Evolutionary conservation across 1,140 invertebrate species (phyloP), one percentile per base, ranked within the genome.

Genomic region (Cylas formicarius): DNA sequence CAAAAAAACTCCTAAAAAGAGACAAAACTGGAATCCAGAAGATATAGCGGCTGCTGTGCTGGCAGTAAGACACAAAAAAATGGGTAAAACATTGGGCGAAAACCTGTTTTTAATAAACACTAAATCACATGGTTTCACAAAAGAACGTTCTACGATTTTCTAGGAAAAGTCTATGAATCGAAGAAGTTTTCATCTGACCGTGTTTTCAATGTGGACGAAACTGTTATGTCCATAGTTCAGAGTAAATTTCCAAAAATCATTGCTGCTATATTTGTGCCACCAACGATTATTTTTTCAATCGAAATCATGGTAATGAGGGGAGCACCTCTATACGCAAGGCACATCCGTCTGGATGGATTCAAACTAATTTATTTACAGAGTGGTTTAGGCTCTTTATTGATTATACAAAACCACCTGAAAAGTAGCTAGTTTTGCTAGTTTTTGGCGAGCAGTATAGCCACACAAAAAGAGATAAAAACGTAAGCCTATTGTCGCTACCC

Each of bases 121-220:
- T n/a, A n/a, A n/a, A n/a, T n/a, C n/a, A n/a, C n/a, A n/a, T 14
- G 33, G 33, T 19, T 35, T 35, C 33, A 35, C 33, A 35, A 35
- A 14, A 4, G 5, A 35, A 35, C 13, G n/a, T 71, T 69, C 58
- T 68, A 48, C 50, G 41, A 49, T 5, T 61, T 58, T 29, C 40
- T 65, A 11, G 39, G 61, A 35, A 2, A 28, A 5, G 2, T 28
- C 2, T 28, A 28, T 5, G 27, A 28, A 4, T n/a, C 3, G 2
- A 2, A 5, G 4, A 28, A 62, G 37, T 67, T 70, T 48, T 10
- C 46, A 45, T 56, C 62, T 16, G 44, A 53, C 20, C 55, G 57
- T 33, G 66, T 70, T 26, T 69, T 56, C 37, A 72, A 72, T 44
- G 48, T 60, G 35, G 65, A 69, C 53, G 70, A 72, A 53, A 71